These are phyloP conservation scores for Bombus fervidus DNA, from an alignment of 1,140 invertebrate genomes.

Conservation along the genomic window DNA sequence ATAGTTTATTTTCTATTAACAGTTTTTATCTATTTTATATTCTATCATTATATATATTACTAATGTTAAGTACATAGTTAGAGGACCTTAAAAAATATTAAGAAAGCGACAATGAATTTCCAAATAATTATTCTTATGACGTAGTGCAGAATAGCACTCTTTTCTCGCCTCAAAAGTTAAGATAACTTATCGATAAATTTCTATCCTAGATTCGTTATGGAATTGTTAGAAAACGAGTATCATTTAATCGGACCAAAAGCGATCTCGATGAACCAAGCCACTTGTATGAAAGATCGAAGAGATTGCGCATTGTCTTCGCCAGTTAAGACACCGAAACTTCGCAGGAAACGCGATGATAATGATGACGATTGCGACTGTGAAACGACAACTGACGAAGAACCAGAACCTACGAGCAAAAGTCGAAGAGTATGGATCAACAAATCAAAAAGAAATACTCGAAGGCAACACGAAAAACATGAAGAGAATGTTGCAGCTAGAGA, in stretches of 20 bases:
- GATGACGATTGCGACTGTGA: neutral
- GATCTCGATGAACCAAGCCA: constrained; percentile 4
- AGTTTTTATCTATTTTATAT: neutral
- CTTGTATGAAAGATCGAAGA: neutral
- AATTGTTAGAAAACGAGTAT: constrained; percentile 57
- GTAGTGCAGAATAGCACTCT: neutral
- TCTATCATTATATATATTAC: neutral
- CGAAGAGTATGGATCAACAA: neutral
- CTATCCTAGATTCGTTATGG: constrained; percentile 39
- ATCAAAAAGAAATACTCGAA: neutral
- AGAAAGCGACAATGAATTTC: neutral
- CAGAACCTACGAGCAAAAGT: neutral
- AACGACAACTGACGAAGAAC: neutral
- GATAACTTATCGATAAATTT: neutral
- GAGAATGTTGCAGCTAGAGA: neutral
- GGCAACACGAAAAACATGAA: neutral
- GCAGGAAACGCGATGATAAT: neutral
- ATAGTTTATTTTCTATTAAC: neutral
- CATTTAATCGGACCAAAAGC: constrained; percentile 54
- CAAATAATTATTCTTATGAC: neutral
- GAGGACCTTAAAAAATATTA: neutral
- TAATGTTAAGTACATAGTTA: neutral
- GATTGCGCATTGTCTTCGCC: neutral
- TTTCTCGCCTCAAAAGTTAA: neutral
- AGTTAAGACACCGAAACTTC: neutral